Conservation (phyloP, 1,140 invertebrate genomes). For the Hydropsyche tenuis region DNA sequence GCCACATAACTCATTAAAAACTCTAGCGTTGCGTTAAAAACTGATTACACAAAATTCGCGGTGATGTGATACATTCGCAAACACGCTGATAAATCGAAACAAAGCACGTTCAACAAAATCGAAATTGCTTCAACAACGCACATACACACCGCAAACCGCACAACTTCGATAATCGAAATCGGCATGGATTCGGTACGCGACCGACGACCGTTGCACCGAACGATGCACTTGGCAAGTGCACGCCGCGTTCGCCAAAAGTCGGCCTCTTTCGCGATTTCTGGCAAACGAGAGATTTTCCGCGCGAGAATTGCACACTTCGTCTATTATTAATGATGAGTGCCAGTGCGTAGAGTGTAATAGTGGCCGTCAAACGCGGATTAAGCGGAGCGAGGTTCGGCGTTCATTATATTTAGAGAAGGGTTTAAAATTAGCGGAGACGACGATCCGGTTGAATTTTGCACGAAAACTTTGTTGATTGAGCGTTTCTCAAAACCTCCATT, state of each 20-base stretch:
- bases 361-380: neutral
- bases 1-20: no score
- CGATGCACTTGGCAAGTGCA: conserved; percentile 19
- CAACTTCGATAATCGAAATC: no score
- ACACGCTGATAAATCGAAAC: no score
- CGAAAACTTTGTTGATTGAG: conserved; percentile 4
- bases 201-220: neutral
- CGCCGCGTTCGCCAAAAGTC: conserved; percentile 11
- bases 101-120: no score
- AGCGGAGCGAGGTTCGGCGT: neutral
- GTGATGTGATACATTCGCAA: no score
- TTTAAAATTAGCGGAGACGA: neutral
- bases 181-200: neutral
- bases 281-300: conserved; percentile 12
- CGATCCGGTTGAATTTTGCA: neutral
- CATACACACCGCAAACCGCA: no score
- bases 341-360: no score
- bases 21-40: no score
- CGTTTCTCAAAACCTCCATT: neutral
- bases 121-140: no score
- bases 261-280: conserved; percentile 1
- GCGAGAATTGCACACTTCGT: conserved; percentile 8
- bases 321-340: conserved; percentile 6
- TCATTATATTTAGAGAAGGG: neutral
- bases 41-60: no score